Base-by-base conservation (phyloP, 2,888 invertebrate genomes). In the Tachina grossa region DNA sequence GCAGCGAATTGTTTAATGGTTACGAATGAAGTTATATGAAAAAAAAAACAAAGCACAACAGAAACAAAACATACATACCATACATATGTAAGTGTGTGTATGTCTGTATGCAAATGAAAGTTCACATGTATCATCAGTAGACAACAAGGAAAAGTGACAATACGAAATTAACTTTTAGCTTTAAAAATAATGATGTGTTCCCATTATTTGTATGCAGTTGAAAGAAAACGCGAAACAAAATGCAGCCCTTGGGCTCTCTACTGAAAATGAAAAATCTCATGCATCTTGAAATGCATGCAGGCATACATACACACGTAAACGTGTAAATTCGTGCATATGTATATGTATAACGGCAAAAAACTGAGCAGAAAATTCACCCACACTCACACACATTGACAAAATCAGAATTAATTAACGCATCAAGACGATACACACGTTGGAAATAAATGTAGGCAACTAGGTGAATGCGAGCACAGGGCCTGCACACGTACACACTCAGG, bases 121-220 rank as follows among this genome's bases (percentile, higher is more conserved):
- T 81, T 77, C 77, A 53, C 59, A 72, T 76, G 80, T 81, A 65
- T 76, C 80, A 77, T 66, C 74, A 61, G 76, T 31, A 83, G 72
- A 76, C 83, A 85, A 85, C 85, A 76, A 85, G 85, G 83, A 85
- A 85, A 80, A 80, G 76, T 83, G 79, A 83, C 83, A 85, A 83
- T 85, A 85, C 76, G 72, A 85, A 85, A 85, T 85, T 85, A 85
- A 85, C 85, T 85, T 85, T 83, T 83, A 83, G 83, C 85, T 85
- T 83, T 85, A 85, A 85, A 83, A 76, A 85, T 85, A 83, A 85
- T 83, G 85, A 83, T 83, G 79, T 22, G 49, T 80, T 75, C 79
- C 71, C 83, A 80, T 83, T 85, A 83, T 85, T 66, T 59, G 39
- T 53, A 78, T 59, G 55, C 39, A 69, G 78, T 69, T 82, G 78